Evolutionary conservation across 2,113 vertebrate species (phyloP).

Genomic region (Loxodonta africana): DNA sequence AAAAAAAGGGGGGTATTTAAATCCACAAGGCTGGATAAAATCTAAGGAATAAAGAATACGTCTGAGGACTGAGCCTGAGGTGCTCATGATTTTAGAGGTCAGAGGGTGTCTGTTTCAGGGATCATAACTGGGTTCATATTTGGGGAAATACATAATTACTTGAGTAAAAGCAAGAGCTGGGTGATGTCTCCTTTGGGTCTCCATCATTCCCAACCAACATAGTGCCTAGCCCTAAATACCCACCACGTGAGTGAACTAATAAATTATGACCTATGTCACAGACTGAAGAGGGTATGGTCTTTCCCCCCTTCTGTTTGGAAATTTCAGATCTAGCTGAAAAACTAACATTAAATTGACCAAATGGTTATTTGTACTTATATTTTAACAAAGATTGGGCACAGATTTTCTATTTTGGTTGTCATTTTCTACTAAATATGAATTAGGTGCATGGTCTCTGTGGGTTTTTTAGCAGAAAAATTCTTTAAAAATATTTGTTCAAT

Average conservation of each 20-base stretch:
- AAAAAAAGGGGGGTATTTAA: not conserved
- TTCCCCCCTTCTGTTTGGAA: not conserved
- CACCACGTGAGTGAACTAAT: not conserved
- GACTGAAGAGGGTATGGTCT: not conserved
- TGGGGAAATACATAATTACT: not conserved
- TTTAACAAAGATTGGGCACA: not conserved
- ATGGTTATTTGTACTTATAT: not conserved
- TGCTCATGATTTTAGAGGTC: not conserved
- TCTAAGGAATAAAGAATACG: not conserved
- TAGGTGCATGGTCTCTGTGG: not conserved
- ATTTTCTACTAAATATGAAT: not conserved
- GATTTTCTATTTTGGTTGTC: not conserved
- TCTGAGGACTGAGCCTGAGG: not conserved
- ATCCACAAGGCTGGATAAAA: not conserved
- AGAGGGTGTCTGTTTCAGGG: not conserved
- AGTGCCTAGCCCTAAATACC: not conserved
- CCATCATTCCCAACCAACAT: not conserved
- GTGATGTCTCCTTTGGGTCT: not conserved
- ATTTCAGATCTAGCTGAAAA: not conserved
- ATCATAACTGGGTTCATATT: not conserved
- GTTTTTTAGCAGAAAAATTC: conserved; percentile 42
- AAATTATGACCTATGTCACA: not conserved
- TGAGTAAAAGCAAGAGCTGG: not conserved
- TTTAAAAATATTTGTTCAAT: not conserved
- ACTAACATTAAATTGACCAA: not conserved